phyloP scores from a whole-genome alignment of 2,888 invertebrate species.

The Eustalomyia histrio region DNA sequence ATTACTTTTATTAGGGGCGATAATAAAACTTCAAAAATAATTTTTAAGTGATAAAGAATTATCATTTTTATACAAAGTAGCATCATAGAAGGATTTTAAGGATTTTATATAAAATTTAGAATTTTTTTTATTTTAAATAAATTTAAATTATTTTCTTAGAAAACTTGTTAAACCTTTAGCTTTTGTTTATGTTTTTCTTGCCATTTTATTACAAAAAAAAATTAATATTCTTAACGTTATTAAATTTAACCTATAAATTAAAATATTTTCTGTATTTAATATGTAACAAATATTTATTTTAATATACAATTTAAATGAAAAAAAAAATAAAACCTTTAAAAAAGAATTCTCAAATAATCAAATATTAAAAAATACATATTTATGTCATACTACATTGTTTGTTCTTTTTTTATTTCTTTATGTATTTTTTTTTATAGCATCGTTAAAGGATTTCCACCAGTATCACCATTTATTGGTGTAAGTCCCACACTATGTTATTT shows the following conservation, averaged over 20 bases:
- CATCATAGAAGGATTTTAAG: too few relatives aligned
- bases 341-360: neutral
- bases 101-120: too few relatives aligned
- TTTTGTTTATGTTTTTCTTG: neutral
- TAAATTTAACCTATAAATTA: neutral
- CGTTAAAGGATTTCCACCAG: conserved; percentile 97
- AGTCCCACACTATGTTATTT: conserved; percentile 98
- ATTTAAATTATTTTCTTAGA: too few relatives aligned
- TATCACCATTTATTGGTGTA: conserved; percentile 98
- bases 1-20: too few relatives aligned
- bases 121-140: too few relatives aligned
- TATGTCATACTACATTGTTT: neutral
- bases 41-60: too few relatives aligned
- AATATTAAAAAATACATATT: neutral
- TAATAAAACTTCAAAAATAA: too few relatives aligned
- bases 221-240: neutral
- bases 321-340: neutral
- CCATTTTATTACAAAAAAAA: neutral
- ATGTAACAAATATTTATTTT: neutral
- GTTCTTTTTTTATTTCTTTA: neutral
- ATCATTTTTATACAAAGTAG: too few relatives aligned
- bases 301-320: neutral
- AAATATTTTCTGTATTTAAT: neutral
- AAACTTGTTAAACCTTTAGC: neutral
- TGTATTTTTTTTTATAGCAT: conserved; percentile 83